phyloP scores from a whole-genome alignment of 2,888 invertebrate species.

The Sialis fuliginosa region DNA sequence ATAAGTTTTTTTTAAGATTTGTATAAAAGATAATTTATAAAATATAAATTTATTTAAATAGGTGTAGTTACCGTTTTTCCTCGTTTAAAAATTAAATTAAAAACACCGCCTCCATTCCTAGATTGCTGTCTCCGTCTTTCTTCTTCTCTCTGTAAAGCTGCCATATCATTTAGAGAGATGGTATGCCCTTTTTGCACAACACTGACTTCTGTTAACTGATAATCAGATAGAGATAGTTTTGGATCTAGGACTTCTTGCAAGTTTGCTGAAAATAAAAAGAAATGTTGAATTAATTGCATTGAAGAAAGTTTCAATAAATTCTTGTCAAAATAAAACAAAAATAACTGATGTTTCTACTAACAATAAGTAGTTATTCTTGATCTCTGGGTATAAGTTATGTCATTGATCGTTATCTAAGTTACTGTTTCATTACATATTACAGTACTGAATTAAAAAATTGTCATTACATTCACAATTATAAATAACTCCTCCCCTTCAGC shows the following conservation, averaged over 20 bases:
- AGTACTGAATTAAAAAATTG: no score
- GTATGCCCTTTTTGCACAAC: slow-evolving; percentile 34
- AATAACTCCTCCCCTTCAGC: no score
- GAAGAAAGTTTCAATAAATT: no score
- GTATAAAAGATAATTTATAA: not conserved
- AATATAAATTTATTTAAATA: not conserved
- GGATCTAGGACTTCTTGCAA: slow-evolving; percentile 39
- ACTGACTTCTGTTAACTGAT: slow-evolving; percentile 44
- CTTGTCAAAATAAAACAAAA: no score
- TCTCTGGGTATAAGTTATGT: no score
- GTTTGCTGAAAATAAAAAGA: slow-evolving; percentile 26
- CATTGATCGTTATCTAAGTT: no score
- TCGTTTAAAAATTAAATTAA: slow-evolving; percentile 31
- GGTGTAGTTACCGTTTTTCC: slow-evolving; percentile 22
- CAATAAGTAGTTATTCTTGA: no score
- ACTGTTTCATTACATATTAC: no score
- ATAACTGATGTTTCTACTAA: no score
- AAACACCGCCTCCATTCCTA: slow-evolving; percentile 29
- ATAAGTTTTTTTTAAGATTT: no score
- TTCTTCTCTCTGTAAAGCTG: slow-evolving; percentile 36
- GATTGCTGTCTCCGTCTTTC: slow-evolving; percentile 33
- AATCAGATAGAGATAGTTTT: slow-evolving; percentile 38
- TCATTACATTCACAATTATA: no score
- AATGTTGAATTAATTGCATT: not conserved
- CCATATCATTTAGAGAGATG: slow-evolving; percentile 29